phyloP scores from a whole-genome alignment of 2,113 vertebrate genomes.

The Tachysurus fulvidraco region DNA sequence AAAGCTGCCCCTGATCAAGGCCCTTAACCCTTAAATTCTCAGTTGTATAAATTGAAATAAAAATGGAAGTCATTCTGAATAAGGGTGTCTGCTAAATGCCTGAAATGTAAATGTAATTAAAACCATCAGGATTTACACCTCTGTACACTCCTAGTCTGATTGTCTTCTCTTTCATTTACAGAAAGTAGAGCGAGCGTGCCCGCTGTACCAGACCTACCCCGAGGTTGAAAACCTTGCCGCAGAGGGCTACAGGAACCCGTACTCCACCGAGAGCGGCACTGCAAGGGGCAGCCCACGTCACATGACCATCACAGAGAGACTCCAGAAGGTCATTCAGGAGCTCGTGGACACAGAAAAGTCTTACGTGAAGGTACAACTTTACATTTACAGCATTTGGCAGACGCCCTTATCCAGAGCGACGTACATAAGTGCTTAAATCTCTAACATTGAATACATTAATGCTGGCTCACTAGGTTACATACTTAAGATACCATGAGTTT shows the following conservation, averaged over 20 bases:
- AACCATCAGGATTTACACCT: neutral
- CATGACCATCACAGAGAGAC: conserved; percentile 84
- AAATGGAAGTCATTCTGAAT: too few relatives aligned
- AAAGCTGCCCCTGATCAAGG: too few relatives aligned
- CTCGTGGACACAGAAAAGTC: conserved; percentile 94
- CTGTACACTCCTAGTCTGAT: neutral
- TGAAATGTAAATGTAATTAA: too few relatives aligned
- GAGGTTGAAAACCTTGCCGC: conserved; percentile 60
- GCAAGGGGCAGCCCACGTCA: conserved; percentile 77
- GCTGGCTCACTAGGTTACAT: too few relatives aligned
- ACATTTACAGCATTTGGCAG: too few relatives aligned
- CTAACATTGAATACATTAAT: too few relatives aligned
- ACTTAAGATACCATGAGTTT: too few relatives aligned
- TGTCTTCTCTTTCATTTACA: conserved; percentile 57
- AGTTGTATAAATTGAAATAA: too few relatives aligned
- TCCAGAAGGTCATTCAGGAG: conserved; percentile 92
- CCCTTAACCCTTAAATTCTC: too few relatives aligned
- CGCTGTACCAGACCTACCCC: conserved; percentile 73
- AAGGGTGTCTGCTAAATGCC: too few relatives aligned
- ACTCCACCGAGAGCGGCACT: conserved; percentile 59
- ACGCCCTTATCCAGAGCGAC: too few relatives aligned
- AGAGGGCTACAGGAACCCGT: conserved; percentile 66
- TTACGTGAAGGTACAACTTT: conserved; percentile 88
- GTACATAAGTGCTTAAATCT: too few relatives aligned
- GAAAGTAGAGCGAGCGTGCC: conserved; percentile 75